These are phyloP conservation scores for Syrista parreyssii DNA, from an alignment of 2,888 invertebrate genomes.

Conservation along the genomic window DNA sequence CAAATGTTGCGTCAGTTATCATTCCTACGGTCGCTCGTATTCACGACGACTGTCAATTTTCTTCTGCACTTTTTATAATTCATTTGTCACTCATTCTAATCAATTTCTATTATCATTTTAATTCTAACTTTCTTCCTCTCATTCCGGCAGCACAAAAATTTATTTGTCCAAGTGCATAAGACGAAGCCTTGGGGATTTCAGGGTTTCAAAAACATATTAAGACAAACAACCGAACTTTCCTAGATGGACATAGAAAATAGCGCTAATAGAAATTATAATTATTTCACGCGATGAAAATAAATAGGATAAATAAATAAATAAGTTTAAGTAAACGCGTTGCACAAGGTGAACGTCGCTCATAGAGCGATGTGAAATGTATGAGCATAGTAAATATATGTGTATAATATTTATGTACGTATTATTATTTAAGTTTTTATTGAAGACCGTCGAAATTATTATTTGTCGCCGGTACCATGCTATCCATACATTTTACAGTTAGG, in stretches of 20 bases:
- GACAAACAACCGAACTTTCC: not conserved
- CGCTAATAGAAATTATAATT: not conserved
- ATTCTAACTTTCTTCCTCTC: not conserved
- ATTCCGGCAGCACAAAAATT: not conserved
- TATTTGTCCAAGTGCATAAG: not conserved
- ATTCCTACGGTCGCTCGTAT: not conserved
- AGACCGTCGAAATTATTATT: conserved; percentile 27
- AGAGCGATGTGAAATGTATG: conserved; percentile 32
- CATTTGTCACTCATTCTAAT: not conserved
- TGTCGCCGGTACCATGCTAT: not conserved
- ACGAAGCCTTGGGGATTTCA: not conserved
- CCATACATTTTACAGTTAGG: not conserved
- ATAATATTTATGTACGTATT: conserved; percentile 57
- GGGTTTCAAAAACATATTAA: not conserved
- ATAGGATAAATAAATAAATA: conserved; percentile 26
- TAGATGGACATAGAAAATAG: not conserved
- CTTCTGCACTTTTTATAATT: not conserved
- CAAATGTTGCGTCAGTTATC: not conserved
- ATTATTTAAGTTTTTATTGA: conserved; percentile 43
- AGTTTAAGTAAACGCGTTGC: not conserved
- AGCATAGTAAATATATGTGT: conserved; percentile 38
- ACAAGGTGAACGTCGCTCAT: not conserved
- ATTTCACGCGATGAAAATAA: not conserved
- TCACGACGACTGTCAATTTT: not conserved
- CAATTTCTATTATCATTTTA: not conserved